These are phyloP conservation scores for Smittia sp. DNA, from an alignment of 2,888 invertebrate species.

Conservation along the genomic window DNA sequence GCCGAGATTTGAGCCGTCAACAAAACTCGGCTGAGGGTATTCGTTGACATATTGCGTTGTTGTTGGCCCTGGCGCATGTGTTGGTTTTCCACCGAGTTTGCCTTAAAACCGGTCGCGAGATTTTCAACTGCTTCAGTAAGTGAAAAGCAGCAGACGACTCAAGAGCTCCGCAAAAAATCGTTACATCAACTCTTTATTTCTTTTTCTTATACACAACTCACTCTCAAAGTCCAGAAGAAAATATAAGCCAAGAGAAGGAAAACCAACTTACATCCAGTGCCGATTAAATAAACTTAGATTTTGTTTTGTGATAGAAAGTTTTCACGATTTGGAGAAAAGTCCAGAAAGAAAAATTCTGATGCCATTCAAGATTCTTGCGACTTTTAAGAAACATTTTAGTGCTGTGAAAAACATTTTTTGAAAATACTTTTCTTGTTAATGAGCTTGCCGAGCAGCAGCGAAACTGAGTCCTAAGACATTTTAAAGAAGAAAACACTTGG, in stretches of 20 bases:
- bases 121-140: background rate
- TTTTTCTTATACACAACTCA: conserved; percentile 7
- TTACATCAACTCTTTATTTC: background rate
- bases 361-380: background rate
- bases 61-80: background rate
- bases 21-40: too few relatives aligned
- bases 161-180: conserved; percentile 6
- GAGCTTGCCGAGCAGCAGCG: background rate
- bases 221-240: background rate
- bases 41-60: too few relatives aligned
- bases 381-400: background rate
- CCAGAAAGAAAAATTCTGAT: conserved; percentile 14
- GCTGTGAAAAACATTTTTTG: conserved; percentile 18
- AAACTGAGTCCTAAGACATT: background rate
- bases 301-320: conserved; percentile 13
- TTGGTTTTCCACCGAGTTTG: background rate
- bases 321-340: conserved; percentile 3
- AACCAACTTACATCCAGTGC: conserved; percentile 6
- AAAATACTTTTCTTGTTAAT: conserved; percentile 3
- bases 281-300: conserved; percentile 1
- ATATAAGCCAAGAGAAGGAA: background rate
- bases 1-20: too few relatives aligned
- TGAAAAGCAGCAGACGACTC: background rate
- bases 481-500: background rate
- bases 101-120: conserved; percentile 9